Base-by-base conservation (phyloP, 2,113 vertebrate genomes). In the Gnathonemus echidnorhynchus region DNA sequence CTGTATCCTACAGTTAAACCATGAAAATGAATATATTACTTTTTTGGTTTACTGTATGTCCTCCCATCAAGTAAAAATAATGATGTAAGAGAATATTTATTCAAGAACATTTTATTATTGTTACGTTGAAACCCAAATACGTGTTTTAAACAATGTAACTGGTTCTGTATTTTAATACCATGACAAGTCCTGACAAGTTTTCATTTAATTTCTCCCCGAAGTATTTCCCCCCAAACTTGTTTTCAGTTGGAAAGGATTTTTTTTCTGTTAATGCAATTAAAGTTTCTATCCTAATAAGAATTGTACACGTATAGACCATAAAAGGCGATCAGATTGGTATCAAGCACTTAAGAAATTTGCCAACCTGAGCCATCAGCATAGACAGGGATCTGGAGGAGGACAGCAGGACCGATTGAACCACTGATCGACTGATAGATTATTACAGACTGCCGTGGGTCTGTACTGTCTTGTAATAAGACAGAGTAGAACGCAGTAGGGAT, bases 251-350 rank as follows among this genome's bases (percentile, higher is more conserved):
- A 53, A 62, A 77, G 5, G 46, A 19, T 45, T 17, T 93, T 91
- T 17, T 93, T 91, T 91, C 52, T 92, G 90, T 93, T 74, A 91
- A 93, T 93, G 92, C 91, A 94, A 93, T 95, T 95, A 93, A 92
- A 90, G 92, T 91, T 94, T 93, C 89, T 90, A 92, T 86, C 87
- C 91, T 95, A 88, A 94, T 95, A 87, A 94, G 97, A 92, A 94
- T 90, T 96, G 97, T 96, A 96, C 95, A 97, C 94, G 94, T 97
- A 97, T 95, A 94, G 91, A 97, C 95, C 96, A 96, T 93, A 97
- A 97, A 97, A 98, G 96, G 92, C 45, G 39, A 95, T 97, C 97
- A 97, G 98, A 97, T 95, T 97, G 97, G 95, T 90, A 91, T 97
- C 95, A 96, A 97, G 97, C 97, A 97, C 97, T 95, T 96, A 89